Evolutionary conservation across 2,888 invertebrate species (phyloP).

Genomic region (Zygogramma bicolorata): DNA sequence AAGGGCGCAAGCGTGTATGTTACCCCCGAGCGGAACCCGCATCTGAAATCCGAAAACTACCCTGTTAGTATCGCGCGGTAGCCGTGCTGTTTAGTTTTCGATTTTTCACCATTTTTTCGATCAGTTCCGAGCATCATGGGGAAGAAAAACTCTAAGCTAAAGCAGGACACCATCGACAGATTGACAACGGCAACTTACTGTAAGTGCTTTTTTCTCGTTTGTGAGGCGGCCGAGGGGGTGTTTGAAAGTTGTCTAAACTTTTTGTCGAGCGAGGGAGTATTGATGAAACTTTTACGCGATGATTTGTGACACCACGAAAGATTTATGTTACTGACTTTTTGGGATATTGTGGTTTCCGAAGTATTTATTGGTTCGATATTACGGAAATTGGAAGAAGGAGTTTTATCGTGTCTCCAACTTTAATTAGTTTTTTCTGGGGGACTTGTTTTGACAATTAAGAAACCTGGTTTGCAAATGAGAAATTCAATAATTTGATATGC

Average conservation of each 20-base stretch:
- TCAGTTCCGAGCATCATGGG: constrained; percentile 74
- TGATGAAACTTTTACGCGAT: neutral
- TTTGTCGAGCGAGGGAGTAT: neutral
- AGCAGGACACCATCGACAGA: constrained; percentile 93
- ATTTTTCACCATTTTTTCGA: constrained; percentile 5
- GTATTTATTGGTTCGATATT: neutral
- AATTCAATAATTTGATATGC: neutral
- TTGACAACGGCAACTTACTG: constrained; percentile 94
- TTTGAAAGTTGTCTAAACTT: neutral
- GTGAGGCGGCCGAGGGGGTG: neutral
- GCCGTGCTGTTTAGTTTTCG: constrained; percentile 19
- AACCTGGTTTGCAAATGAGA: neutral
- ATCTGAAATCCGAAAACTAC: constrained; percentile 13
- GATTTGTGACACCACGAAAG: neutral
- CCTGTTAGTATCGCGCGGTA: constrained; percentile 26
- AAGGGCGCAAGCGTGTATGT: constrained; percentile 48
- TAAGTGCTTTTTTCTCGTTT: constrained; percentile 71
- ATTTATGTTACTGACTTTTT: neutral
- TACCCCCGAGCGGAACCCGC: constrained; percentile 1
- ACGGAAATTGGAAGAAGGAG: neutral
- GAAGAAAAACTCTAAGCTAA: constrained; percentile 96
- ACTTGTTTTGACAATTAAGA: neutral
- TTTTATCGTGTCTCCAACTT: neutral
- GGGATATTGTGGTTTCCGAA: neutral
- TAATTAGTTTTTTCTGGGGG: neutral